Percentiles rank a stretch among this genome's conserved stretches.
These are phyloP conservation scores for Coranthus polyacanthus DNA, from an alignment of 2,797 vertebrate genomes.

Conservation along the genomic window DNA sequence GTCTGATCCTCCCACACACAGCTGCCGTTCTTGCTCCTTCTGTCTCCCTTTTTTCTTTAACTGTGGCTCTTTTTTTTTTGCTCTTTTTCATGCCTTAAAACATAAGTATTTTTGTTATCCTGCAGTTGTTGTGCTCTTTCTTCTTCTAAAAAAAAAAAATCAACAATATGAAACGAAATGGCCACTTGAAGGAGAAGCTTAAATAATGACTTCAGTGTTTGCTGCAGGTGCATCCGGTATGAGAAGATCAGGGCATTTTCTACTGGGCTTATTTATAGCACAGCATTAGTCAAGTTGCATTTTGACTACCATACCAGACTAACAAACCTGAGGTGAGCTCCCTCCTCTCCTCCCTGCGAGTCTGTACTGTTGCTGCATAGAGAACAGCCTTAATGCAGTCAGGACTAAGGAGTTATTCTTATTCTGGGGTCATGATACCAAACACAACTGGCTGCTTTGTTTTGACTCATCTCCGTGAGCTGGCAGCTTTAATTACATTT, in stretches of 20 bases:
- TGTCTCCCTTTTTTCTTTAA: conserved; percentile 41
- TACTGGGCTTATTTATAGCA: too few species aligned
- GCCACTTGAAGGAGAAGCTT: not conserved
- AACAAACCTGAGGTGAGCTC: not conserved
- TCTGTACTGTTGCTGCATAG: not conserved
- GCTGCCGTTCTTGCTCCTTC: conserved; percentile 66
- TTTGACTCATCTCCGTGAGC: conserved; percentile 23
- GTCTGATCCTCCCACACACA: conserved; percentile 78
- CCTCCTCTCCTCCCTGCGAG: not conserved
- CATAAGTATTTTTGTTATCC: conserved; percentile 7
- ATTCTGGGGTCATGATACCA: conserved; percentile 4
- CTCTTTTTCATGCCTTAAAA: conserved; percentile 38
- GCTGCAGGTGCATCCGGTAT: too few species aligned
- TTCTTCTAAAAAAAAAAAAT: too few species aligned
- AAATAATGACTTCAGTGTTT: not conserved
- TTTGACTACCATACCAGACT: too few species aligned
- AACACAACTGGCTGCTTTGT: not conserved
- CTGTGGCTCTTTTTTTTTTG: conserved; percentile 26
- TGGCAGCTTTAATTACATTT: conserved; percentile 41
- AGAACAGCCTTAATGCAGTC: not conserved
- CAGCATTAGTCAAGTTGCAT: too few species aligned
- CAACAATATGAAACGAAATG: not conserved
- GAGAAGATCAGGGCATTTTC: too few species aligned
- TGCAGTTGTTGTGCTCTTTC: conserved; percentile 3
- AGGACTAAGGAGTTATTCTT: not conserved